Percentiles rank a stretch among this genome's conserved stretches.
Evolutionary conservation across 1,140 invertebrate genomes (phyloP).

Genomic region (Tetragnatha versicolor): DNA sequence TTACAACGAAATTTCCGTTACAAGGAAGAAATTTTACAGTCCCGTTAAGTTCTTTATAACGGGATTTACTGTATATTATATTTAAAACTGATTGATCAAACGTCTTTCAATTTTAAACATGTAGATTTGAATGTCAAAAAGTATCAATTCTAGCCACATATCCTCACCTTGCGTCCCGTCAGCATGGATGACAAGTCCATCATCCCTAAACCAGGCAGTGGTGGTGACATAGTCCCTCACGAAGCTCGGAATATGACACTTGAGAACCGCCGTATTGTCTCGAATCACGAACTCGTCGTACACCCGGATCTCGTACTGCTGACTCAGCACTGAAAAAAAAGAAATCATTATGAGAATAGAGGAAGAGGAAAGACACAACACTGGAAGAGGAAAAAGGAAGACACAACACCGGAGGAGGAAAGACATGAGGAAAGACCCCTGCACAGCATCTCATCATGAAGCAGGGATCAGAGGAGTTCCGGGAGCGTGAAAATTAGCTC

Average conservation of each 20-base stretch:
- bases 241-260: constrained; percentile 74
- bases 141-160: background rate
- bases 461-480: constrained; percentile 14
- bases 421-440: background rate
- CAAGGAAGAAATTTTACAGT: too few species aligned
- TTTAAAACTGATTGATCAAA: too few species aligned
- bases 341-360: background rate
- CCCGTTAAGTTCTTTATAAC: too few species aligned
- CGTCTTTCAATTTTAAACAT: too few species aligned
- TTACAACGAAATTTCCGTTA: too few species aligned
- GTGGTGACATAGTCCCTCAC: constrained; percentile 83
- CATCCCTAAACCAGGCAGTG: constrained; percentile 73
- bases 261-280: constrained; percentile 66
- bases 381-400: constrained; percentile 63
- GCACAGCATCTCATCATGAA: constrained; percentile 4
- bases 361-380: constrained; percentile 65
- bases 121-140: too few species aligned
- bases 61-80: too few species aligned
- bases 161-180: constrained; percentile 47
- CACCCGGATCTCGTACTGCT: constrained; percentile 70
- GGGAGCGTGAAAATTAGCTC: constrained; percentile 52
- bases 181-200: constrained; percentile 56
- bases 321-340: constrained; percentile 72
- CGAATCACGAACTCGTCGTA: constrained; percentile 66
- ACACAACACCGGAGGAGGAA: constrained; percentile 3